A percentile compares a stretch with the other conserved stretches of the same genome.
Evolutionary conservation across 2,888 invertebrate genomes (phyloP).

Genomic region (Cheilosia vernalis): DNA sequence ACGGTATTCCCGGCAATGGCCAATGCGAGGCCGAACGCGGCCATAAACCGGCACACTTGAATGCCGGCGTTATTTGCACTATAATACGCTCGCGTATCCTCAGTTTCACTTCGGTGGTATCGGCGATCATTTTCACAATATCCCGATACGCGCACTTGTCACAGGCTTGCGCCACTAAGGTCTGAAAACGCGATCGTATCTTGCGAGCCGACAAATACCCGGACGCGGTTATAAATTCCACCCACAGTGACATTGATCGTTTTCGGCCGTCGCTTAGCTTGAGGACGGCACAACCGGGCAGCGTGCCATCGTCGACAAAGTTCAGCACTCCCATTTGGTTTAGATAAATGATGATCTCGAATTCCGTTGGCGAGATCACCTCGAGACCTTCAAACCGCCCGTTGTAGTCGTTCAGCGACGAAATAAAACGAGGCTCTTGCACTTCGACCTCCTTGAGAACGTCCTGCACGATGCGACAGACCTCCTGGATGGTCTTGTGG

Average conservation of each 20-base stretch:
- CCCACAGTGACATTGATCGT: constrained; percentile 98
- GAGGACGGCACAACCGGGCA: constrained; percentile 96
- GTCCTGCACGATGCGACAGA: constrained; percentile 96
- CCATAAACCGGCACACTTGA: constrained; percentile 97
- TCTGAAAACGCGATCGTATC: constrained; percentile 96
- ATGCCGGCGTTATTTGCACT: constrained; percentile 97
- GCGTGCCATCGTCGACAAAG: constrained; percentile 97
- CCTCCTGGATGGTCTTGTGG: constrained; percentile 94
- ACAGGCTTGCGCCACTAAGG: constrained; percentile 94
- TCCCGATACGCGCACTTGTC: constrained; percentile 97
- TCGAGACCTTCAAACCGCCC: constrained; percentile 96
- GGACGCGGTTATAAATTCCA: constrained; percentile 98
- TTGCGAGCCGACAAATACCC: constrained; percentile 98
- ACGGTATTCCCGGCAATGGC: constrained; percentile 95
- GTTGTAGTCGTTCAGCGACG: constrained; percentile 94
- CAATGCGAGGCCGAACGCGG: constrained; percentile 97
- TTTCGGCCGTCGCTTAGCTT: constrained; percentile 98
- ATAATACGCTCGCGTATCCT: constrained; percentile 95
- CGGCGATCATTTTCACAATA: constrained; percentile 97
- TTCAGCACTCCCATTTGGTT: constrained; percentile 99
- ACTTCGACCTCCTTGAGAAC: constrained; percentile 97
- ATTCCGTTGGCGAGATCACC: constrained; percentile 96
- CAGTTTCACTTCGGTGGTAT: constrained; percentile 96
- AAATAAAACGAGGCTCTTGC: constrained; percentile 97
- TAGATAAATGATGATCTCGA: constrained; percentile 96